Percentiles rank a stretch among this genome's conserved stretches.
Evolutionary conservation across 1,140 invertebrate genomes (phyloP).

Genomic region (Geopemphigus sp.): DNA sequence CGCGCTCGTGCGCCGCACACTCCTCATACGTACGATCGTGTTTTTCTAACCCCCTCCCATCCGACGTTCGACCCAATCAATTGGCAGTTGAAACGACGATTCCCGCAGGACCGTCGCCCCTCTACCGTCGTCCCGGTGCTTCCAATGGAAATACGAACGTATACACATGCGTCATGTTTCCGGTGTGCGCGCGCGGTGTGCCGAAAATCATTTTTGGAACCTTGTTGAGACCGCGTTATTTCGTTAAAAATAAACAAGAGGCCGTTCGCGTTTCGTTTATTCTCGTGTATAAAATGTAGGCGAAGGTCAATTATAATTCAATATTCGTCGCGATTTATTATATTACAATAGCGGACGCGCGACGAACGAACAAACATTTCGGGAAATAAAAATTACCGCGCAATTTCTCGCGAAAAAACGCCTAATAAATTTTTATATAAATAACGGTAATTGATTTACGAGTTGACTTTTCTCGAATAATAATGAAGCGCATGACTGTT

Average conservation of each 20-base stretch:
- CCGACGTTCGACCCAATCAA: constrained; percentile 29
- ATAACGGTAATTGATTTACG: constrained; percentile 47
- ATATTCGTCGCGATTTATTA: too few species aligned
- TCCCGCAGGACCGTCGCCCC: constrained; percentile 4
- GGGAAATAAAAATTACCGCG: not conserved
- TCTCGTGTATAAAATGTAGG: not conserved
- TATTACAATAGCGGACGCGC: too few species aligned
- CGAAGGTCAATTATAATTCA: not conserved
- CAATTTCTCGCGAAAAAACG: not conserved
- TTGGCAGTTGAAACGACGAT: constrained; percentile 23
- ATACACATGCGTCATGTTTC: constrained; percentile 43
- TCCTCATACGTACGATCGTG: not conserved
- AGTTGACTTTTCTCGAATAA: constrained; percentile 9
- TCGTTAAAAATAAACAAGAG: constrained; percentile 5
- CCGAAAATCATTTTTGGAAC: constrained; percentile 28
- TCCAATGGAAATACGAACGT: not conserved
- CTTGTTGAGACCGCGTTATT: not conserved
- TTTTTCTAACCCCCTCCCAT: constrained; percentile 11
- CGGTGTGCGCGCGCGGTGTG: not conserved
- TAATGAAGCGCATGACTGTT: constrained; percentile 39
- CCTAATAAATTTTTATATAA: constrained; percentile 1
- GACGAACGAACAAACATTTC: not conserved
- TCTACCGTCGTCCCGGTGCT: not conserved
- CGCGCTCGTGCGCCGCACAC: too few species aligned
- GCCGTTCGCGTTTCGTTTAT: not conserved